Evolutionary conservation across 2,113 vertebrate genomes (phyloP).

Genomic region (Phoxinus phoxinus): DNA sequence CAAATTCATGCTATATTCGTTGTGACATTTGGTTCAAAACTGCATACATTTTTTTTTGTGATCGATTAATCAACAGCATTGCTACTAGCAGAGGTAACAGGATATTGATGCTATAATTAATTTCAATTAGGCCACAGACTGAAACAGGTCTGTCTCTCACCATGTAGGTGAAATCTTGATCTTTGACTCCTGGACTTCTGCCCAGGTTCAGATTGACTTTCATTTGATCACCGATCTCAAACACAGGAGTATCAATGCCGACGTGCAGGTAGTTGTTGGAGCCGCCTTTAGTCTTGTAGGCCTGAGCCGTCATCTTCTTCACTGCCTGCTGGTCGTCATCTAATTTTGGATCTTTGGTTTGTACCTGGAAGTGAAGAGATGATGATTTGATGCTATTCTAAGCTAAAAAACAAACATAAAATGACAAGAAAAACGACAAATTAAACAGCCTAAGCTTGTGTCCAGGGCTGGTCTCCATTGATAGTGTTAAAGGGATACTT

Average conservation of each 20-base stretch:
- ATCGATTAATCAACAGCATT: not conserved
- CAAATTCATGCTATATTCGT: no score
- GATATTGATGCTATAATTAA: not conserved
- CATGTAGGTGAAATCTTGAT: slow-evolving; percentile 66
- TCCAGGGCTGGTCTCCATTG: not conserved
- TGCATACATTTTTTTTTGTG: no score
- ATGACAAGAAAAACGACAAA: not conserved
- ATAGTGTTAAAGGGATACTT: not conserved
- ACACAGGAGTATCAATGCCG: slow-evolving; percentile 12
- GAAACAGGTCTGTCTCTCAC: slow-evolving; percentile 53
- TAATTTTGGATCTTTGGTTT: slow-evolving; percentile 51
- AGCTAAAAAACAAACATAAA: not conserved
- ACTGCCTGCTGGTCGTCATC: slow-evolving; percentile 55
- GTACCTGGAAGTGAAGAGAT: slow-evolving; percentile 58
- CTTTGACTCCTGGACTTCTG: slow-evolving; percentile 30
- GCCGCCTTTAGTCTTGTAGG: slow-evolving; percentile 59
- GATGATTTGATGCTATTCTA: not conserved
- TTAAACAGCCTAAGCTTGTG: not conserved
- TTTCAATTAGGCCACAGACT: no score
- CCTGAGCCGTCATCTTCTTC: slow-evolving; percentile 55
- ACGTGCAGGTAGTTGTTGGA: slow-evolving; percentile 69
- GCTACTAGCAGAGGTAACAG: not conserved
- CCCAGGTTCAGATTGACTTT: slow-evolving; percentile 58
- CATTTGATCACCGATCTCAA: slow-evolving; percentile 48
- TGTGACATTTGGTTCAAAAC: no score